Evolutionary conservation across 2,113 vertebrate species (phyloP).

Genomic region (Trogon surrucura): DNA sequence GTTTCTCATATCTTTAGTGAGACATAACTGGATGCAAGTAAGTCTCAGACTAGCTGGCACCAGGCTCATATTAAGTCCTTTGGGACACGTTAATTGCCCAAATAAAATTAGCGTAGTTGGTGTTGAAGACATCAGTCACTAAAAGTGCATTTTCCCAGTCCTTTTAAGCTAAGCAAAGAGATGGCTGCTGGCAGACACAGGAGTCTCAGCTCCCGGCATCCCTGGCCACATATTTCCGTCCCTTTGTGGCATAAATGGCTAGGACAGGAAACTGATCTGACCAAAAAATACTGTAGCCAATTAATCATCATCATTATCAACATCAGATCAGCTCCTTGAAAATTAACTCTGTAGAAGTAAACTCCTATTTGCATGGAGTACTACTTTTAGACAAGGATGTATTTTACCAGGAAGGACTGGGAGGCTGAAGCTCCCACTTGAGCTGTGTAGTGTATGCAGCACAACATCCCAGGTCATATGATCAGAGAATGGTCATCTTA

Average conservation of each 20-base stretch:
- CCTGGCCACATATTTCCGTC: not conserved
- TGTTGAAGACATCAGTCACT: conserved; percentile 44
- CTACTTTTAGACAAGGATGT: not conserved
- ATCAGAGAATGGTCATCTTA: not conserved
- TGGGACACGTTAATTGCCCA: conserved; percentile 46
- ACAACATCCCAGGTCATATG: not conserved
- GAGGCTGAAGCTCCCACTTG: not conserved
- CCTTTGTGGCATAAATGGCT: not conserved
- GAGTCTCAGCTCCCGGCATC: not conserved
- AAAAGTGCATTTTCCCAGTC: conserved; percentile 21
- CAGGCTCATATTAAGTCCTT: conserved; percentile 47
- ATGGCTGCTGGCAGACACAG: not conserved
- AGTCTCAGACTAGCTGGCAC: conserved; percentile 63
- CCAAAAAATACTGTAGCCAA: not conserved
- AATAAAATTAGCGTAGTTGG: conserved; percentile 57
- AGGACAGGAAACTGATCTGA: not conserved
- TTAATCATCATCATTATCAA: not conserved
- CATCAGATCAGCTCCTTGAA: not conserved
- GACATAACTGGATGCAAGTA: conserved; percentile 25
- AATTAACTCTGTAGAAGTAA: not conserved
- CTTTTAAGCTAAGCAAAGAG: conserved; percentile 22
- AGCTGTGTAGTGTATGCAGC: not conserved
- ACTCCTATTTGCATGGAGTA: not conserved
- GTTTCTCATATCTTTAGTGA: conserved; percentile 42
- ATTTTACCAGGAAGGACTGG: not conserved